These are phyloP conservation scores for Synergus itoensis DNA, from an alignment of 2,888 invertebrate species.

Conservation along the genomic window DNA sequence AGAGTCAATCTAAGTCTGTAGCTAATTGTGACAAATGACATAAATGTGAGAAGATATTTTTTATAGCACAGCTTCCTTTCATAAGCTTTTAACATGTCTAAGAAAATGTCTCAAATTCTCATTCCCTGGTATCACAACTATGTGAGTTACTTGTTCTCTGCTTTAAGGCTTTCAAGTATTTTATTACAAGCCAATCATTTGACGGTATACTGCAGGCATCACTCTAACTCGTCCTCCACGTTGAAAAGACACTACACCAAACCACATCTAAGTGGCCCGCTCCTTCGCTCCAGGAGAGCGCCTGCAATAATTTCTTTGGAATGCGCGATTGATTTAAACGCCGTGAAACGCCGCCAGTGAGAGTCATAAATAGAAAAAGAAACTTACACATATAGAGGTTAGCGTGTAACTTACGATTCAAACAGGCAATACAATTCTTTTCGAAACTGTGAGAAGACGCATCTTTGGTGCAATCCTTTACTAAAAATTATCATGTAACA, in stretches of 20 bases:
- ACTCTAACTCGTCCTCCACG: slow-evolving; percentile 26
- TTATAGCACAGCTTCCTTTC: neutral
- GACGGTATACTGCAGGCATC: slow-evolving; percentile 11
- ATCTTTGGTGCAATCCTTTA: neutral
- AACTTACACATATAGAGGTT: slow-evolving; percentile 10
- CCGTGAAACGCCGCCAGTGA: slow-evolving; percentile 53
- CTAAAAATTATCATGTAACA: neutral
- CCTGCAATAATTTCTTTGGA: slow-evolving; percentile 61
- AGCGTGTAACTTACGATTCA: neutral
- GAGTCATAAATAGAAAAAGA: slow-evolving; percentile 40
- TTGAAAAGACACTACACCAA: slow-evolving; percentile 32
- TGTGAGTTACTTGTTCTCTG: neutral
- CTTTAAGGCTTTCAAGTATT: neutral
- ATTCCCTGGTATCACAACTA: no score
- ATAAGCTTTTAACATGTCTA: no score
- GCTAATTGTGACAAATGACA: neutral
- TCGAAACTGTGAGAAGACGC: slow-evolving; percentile 10
- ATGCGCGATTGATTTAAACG: slow-evolving; percentile 65
- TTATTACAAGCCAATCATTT: slow-evolving; percentile 13
- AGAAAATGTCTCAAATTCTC: no score
- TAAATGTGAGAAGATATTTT: neutral
- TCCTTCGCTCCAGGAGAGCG: slow-evolving; percentile 43
- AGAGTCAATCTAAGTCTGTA: neutral
- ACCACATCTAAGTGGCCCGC: slow-evolving; percentile 41
- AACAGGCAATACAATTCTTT: slow-evolving; percentile 1